Conservation (phyloP, 2,797 vertebrate genomes). For the Triplophysa bombifrons region DNA sequence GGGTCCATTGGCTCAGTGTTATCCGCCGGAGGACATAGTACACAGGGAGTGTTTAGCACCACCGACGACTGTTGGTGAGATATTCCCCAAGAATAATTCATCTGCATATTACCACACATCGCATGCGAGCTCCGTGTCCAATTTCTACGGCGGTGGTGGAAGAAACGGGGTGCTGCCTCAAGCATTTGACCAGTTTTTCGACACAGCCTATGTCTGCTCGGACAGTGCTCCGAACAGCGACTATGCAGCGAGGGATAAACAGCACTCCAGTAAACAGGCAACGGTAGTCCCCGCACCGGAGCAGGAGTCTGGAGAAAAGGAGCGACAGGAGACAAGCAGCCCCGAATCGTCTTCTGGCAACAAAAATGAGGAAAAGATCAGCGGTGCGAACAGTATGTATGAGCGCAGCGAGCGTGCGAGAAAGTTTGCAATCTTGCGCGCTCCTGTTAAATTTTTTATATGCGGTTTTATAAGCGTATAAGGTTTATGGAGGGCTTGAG, state of each 20-base stretch:
- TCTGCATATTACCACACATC: constrained; percentile 80
- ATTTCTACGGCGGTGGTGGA: constrained; percentile 90
- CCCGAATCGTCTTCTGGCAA: constrained; percentile 92
- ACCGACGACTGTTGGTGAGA: constrained; percentile 84
- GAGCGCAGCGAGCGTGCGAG: constrained; percentile 70
- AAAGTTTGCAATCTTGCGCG: constrained; percentile 86
- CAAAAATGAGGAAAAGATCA: constrained; percentile 88
- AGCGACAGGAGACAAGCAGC: constrained; percentile 90
- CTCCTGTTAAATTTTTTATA: constrained; percentile 97
- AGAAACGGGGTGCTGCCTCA: constrained; percentile 95
- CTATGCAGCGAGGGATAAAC: constrained; percentile 79
- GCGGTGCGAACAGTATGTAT: constrained; percentile 88
- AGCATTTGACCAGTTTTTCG: constrained; percentile 98
- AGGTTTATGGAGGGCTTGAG: constrained; percentile 97
- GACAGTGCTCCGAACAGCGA: constrained; percentile 77
- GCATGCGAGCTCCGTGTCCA: constrained; percentile 76
- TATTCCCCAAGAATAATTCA: constrained; percentile 87
- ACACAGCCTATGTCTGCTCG: constrained; percentile 86
- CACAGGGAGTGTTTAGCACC: constrained; percentile 92
- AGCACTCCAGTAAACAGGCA: constrained; percentile 77
- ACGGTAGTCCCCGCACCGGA: constrained; percentile 73
- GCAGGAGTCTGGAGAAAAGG: constrained; percentile 78
- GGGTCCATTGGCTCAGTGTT: constrained; percentile 90
- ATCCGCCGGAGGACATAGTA: constrained; percentile 89
- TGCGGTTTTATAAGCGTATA: constrained; percentile 99